These are phyloP conservation scores for Drosophila affinis DNA, from an alignment of 2,888 invertebrate species.

Conservation along the genomic window DNA sequence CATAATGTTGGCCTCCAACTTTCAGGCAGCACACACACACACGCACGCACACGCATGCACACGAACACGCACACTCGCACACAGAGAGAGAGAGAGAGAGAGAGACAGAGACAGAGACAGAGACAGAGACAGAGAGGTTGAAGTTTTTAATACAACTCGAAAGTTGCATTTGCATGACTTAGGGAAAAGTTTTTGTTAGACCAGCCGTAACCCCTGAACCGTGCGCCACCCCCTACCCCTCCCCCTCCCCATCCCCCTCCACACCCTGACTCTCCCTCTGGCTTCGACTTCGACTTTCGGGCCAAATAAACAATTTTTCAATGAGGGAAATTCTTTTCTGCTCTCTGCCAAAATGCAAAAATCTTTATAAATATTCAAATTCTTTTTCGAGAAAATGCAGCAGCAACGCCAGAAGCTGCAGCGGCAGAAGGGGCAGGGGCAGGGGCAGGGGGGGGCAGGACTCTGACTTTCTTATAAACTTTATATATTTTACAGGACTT, in stretches of 20 bases:
- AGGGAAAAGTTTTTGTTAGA: conserved; percentile 66
- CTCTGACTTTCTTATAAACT: conserved; percentile 37
- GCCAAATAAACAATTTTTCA: conserved; percentile 77
- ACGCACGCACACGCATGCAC: not conserved
- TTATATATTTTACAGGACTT: conserved; percentile 56
- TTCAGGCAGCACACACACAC: conserved; percentile 22
- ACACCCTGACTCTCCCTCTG: conserved; percentile 29
- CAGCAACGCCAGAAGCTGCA: conserved; percentile 25
- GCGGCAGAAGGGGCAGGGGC: conserved; percentile 31
- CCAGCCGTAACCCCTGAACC: not conserved
- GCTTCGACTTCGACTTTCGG: conserved; percentile 53
- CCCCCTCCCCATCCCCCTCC: too few relatives aligned
- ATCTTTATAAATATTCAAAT: conserved; percentile 79
- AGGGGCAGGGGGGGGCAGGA: too few relatives aligned
- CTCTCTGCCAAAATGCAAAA: conserved; percentile 71
- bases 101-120: conserved; percentile 16
- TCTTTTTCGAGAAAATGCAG: conserved; percentile 39
- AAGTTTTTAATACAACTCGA: conserved; percentile 63
- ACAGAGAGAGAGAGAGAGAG: conserved; percentile 18
- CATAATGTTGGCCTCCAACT: conserved; percentile 59
- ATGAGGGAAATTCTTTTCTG: conserved; percentile 53
- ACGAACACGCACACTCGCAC: conserved; percentile 9
- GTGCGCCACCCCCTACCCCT: not conserved
- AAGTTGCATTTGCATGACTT: conserved; percentile 73
- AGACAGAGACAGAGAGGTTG: conserved; percentile 15